Evolutionary conservation across 2,797 vertebrate species (phyloP), one percentile per base, ranked within the genome.

Genomic region (Masticophis lateralis): DNA sequence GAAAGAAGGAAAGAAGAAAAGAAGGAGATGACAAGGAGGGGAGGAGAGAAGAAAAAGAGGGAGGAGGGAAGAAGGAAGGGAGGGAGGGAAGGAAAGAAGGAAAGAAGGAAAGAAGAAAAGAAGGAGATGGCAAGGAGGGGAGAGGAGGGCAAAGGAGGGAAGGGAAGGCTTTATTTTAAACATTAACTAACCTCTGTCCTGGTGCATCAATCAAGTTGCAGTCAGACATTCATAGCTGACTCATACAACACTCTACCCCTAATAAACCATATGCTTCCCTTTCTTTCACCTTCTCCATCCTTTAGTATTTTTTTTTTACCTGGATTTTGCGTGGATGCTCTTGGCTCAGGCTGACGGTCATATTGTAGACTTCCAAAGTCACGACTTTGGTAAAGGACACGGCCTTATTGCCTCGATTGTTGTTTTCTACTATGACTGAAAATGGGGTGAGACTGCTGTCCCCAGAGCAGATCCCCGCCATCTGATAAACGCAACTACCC

Each of bases 381-480:
- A 98, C 97, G 0, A 94, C 95, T 92, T 90, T 98, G 57, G 98
- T 98, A 91, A 95, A 98, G 94, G 98, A 97, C 92, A 98, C 97
- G 0, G 95, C 93, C 57, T 95, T 97, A 94, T 94, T 98, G 94
- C 97, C 97, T 6, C 97, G 95, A 91, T 97, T 91, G 61, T 98
- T 97, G 60, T 98, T 98, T 95, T 98, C 96, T 61, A 98, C 97
- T 0, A 95, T 97, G 92, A 98, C 98, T 8, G 96, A 97, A 92
- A 98, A 98, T 0, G 97, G 96, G 53, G 95, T 95, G 0, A 98
- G 95, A 22, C 95, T 97, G 0, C 92, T 0, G 2, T 97, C 94
- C 32, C 88, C 25, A 0, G 92, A 92, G 93, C 97, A 97, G 91
- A 97, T 59, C 0, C n/a, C 91, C 0, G 96, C 96, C 94, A 97